Base-by-base conservation (phyloP, 2,888 invertebrate genomes). In the Galerucella nymphaeae region DNA sequence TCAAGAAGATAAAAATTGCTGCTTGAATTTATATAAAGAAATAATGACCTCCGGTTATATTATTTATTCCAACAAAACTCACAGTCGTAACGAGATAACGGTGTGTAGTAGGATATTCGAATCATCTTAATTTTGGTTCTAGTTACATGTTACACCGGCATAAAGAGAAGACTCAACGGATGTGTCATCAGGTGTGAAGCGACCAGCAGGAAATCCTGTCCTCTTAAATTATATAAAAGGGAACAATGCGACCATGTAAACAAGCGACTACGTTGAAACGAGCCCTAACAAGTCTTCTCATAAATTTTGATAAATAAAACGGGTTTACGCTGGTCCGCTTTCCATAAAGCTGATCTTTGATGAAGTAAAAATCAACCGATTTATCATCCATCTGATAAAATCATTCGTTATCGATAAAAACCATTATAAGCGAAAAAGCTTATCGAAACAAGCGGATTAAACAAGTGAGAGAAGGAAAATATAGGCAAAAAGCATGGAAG, bases 241-340 rank as follows among this genome's bases (percentile, higher is more conserved):
- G 75, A 72, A 66, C 73, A 71, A 73, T 73, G 72, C 65, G 58
- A 57, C 14, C 58, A 64, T 71, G 71, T 73, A 71, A 71, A 75
- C 73, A 75, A 50, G 41, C 41, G n/a, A 50, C 64, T 48, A 23
- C 23, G 30, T 57, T 42, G 68, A 70, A 72, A 72, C 68, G 67
- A 66, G 67, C 68, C 68, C 70, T 63, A 68, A 65, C 67, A 23
- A 65, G 64, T 53, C 59, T 63, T 59, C 65, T 45, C 67, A 73
- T 73, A 71, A 64, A 71, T 71, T 71, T 66, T 16, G 63, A 55
- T 66, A 55, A 66, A 59, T 65, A 71, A 65, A 59, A 67, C 73
- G 50, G 55, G 58, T 50, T 63, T 58, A 70, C 62, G 70, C 63
- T 62, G 62, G 70, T 48, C 66, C 41, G 55, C 66, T 64, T 6